A percentile compares a stretch with the other conserved stretches of the same genome.
These are phyloP conservation scores for Pedetes capensis DNA, from an alignment of 2,113 vertebrate species.

Conservation along the genomic window DNA sequence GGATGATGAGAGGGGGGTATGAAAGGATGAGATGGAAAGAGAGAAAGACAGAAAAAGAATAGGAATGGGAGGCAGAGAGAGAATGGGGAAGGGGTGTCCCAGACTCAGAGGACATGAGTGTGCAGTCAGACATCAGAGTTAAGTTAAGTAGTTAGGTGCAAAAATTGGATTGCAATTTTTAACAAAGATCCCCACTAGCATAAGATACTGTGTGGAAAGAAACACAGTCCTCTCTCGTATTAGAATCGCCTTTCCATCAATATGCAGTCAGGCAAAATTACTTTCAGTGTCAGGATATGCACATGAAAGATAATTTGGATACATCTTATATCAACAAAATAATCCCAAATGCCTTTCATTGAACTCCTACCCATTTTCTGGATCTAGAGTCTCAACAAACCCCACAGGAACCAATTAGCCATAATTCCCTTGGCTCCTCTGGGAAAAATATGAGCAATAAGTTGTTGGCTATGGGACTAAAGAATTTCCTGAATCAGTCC, in stretches of 20 bases:
- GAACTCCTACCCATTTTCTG: neutral
- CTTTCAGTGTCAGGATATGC: neutral
- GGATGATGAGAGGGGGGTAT: neutral
- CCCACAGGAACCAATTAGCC: slow-evolving; percentile 3
- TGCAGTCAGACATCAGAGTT: neutral
- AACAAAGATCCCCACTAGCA: neutral
- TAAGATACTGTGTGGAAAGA: neutral
- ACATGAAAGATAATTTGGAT: slow-evolving; percentile 19
- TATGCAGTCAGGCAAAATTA: neutral
- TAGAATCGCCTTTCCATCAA: slow-evolving; percentile 11
- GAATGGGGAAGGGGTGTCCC: neutral
- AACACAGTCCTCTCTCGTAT: neutral
- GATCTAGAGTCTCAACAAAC: neutral
- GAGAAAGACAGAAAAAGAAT: neutral
- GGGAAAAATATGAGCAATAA: neutral
- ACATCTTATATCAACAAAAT: slow-evolving; percentile 39
- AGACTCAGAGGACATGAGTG: neutral
- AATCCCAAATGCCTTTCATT: slow-evolving; percentile 14
- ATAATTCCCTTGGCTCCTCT: slow-evolving; percentile 4
- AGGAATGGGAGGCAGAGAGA: too few species aligned
- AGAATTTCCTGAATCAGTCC: slow-evolving; percentile 35
- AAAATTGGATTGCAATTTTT: neutral
- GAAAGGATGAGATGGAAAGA: neutral
- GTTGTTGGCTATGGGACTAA: neutral
- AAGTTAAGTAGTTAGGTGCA: neutral